Conservation (phyloP, 2,797 vertebrate genomes). For the Vespertilio murinus region DNA sequence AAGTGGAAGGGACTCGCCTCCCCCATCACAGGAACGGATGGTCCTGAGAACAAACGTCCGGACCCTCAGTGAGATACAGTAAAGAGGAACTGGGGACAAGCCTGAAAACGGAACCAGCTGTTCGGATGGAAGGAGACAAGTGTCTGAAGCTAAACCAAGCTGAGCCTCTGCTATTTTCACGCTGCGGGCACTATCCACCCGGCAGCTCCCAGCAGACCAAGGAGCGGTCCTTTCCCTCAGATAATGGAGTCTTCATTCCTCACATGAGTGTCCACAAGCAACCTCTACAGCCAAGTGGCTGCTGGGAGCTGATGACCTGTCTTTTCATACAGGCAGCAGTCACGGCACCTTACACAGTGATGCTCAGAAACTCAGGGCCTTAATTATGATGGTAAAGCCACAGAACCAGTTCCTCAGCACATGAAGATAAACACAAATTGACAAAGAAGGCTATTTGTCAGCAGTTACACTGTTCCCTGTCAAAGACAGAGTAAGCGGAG, state of each 20-base stretch:
- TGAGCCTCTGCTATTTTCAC: neutral
- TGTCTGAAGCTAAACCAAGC: neutral
- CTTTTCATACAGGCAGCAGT: neutral
- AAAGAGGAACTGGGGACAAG: neutral
- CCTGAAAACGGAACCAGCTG: neutral
- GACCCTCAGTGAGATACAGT: neutral
- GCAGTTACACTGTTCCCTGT: neutral
- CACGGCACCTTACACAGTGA: neutral
- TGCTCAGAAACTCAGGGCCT: neutral
- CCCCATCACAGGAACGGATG: neutral
- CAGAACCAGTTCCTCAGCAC: neutral
- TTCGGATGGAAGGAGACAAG: neutral
- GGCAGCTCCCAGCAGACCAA: neutral
- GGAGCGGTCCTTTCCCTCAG: neutral
- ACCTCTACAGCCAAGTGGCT: fast-evolving
- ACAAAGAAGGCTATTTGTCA: neutral
- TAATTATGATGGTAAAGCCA: neutral
- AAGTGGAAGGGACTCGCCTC: neutral
- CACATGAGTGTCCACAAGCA: neutral
- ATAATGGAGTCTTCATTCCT: neutral
- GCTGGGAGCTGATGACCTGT: neutral
- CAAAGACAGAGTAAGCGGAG: neutral
- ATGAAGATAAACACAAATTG: neutral
- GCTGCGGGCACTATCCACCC: neutral
- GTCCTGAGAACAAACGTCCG: neutral